These are phyloP conservation scores for Timandra comae DNA, from an alignment of 2,888 invertebrate species.

Conservation along the genomic window DNA sequence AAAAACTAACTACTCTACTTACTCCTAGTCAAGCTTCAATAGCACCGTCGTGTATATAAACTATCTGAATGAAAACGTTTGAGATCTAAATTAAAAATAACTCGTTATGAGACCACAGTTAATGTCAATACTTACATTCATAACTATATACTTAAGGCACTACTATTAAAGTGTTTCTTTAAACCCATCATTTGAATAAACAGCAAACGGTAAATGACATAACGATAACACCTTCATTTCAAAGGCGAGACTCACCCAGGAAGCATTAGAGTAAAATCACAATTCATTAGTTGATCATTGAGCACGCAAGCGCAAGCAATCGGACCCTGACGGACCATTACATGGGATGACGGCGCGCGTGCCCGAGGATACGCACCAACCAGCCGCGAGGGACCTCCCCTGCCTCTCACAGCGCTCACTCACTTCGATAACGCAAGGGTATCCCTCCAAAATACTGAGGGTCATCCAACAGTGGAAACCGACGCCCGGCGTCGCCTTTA, in stretches of 20 bases:
- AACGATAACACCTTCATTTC: slow-evolving; percentile 37
- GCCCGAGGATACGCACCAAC: slow-evolving; percentile 46
- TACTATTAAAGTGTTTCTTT: background rate
- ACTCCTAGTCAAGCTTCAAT: no score
- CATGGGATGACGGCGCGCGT: slow-evolving; percentile 71
- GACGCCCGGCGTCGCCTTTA: slow-evolving; percentile 69
- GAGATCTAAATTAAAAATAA: no score
- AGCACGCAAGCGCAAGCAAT: slow-evolving; percentile 44
- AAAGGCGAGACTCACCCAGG: slow-evolving; percentile 56
- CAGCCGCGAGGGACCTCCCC: slow-evolving; percentile 26
- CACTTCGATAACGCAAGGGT: slow-evolving; percentile 27
- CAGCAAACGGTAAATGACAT: slow-evolving; percentile 25
- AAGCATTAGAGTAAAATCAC: slow-evolving; percentile 56
- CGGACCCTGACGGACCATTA: slow-evolving; percentile 61
- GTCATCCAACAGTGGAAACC: slow-evolving; percentile 56
- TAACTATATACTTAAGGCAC: no score
- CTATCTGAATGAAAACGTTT: no score
- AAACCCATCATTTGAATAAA: slow-evolving; percentile 2
- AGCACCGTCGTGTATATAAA: no score
- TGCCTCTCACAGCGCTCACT: slow-evolving; percentile 24
- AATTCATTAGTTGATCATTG: slow-evolving; percentile 68
- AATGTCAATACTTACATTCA: no score
- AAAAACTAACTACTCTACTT: no score
- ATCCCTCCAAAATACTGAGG: slow-evolving; percentile 34
- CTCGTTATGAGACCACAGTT: no score